A percentile compares a stretch with the other conserved stretches of the same genome.
Conservation (phyloP, 2,113 vertebrate genomes). For the Zosterops japonicus region DNA sequence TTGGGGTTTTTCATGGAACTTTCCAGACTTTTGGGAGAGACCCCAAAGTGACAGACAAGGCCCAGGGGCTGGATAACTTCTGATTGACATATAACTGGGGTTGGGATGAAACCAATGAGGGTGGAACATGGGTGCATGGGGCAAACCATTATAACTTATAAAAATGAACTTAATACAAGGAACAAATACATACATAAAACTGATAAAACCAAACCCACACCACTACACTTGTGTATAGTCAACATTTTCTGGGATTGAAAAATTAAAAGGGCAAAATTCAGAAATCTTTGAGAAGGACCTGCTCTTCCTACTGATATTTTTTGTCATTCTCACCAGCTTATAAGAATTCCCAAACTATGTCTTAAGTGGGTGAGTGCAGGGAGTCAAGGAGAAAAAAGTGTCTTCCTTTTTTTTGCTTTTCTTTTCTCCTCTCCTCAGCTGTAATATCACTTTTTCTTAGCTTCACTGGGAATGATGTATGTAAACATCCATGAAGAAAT, state of each 20-base stretch:
- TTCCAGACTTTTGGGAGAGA: too few relatives aligned
- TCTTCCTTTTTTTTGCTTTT: background rate
- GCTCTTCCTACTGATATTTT: background rate
- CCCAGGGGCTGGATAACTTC: too few relatives aligned
- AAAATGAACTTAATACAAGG: too few relatives aligned
- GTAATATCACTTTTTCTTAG: background rate
- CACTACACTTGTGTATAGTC: background rate
- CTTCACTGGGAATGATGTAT: background rate
- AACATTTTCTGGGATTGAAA: background rate
- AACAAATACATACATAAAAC: too few relatives aligned
- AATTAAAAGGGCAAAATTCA: background rate
- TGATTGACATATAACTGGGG: too few relatives aligned
- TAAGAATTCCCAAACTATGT: background rate
- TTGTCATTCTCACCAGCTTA: background rate
- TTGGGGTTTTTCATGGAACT: too few relatives aligned
- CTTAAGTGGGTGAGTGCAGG: background rate
- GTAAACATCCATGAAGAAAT: background rate
- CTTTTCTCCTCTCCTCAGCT: background rate
- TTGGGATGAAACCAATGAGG: too few relatives aligned
- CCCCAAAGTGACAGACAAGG: too few relatives aligned
- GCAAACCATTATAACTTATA: too few relatives aligned
- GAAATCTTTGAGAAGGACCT: background rate
- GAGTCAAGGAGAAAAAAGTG: background rate
- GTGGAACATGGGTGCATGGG: too few relatives aligned
- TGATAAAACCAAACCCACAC: too few relatives aligned